Evolutionary conservation across 1,140 invertebrate species (phyloP).

Genomic region (Pachypeltis micranthus): DNA sequence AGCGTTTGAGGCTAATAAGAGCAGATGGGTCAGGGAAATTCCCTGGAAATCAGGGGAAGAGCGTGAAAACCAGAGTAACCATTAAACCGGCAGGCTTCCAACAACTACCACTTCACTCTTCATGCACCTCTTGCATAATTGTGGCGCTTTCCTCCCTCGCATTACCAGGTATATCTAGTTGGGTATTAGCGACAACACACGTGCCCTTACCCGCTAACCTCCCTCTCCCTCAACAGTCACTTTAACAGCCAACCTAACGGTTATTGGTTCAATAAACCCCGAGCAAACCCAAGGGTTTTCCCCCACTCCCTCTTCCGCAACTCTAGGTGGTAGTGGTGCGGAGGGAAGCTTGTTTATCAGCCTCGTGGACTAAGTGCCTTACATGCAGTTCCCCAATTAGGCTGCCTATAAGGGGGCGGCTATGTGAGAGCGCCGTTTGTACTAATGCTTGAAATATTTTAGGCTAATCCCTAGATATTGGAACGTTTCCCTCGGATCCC

Average conservation of each 20-base stretch:
- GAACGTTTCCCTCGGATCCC: background rate
- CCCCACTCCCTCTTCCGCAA: background rate
- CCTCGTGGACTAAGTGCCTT: slow-evolving; percentile 3
- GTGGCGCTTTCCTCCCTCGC: background rate
- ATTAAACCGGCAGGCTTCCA: no score
- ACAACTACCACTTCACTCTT: no score
- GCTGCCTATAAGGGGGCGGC: no score
- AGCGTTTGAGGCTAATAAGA: no score
- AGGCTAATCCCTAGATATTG: slow-evolving; percentile 4
- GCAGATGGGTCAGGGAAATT: no score
- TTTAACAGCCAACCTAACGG: background rate
- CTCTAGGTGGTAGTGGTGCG: background rate
- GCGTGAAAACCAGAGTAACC: no score
- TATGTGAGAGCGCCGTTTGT: background rate
- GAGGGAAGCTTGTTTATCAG: background rate
- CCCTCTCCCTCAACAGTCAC: no score
- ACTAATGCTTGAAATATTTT: slow-evolving; percentile 8
- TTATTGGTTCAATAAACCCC: slow-evolving; percentile 6
- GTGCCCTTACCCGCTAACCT: background rate
- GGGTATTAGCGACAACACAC: slow-evolving; percentile 1
- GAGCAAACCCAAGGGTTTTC: no score
- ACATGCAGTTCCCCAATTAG: slow-evolving; percentile 6
- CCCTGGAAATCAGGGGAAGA: no score
- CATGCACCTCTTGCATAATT: no score
- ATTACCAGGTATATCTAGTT: slow-evolving; percentile 7